Evolutionary conservation across 2,888 invertebrate species (phyloP).

Genomic region (Hoplodrina blanda): DNA sequence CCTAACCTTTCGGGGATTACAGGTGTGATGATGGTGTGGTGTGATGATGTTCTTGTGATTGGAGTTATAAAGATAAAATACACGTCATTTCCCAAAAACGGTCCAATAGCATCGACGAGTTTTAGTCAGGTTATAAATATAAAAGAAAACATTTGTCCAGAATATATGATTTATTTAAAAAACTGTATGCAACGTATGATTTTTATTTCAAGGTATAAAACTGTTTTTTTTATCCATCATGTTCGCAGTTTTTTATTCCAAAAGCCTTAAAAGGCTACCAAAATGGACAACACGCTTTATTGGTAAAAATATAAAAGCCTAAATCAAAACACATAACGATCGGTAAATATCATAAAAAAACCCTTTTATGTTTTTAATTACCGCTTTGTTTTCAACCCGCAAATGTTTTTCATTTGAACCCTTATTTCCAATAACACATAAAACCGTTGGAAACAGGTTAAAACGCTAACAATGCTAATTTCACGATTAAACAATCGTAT

Average conservation of each 20-base stretch:
- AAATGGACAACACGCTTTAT: neutral
- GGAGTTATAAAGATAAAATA: no score
- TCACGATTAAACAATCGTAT: slow-evolving; percentile 19
- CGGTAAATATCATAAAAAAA: slow-evolving; percentile 13
- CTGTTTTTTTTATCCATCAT: neutral
- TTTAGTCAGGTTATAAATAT: no score
- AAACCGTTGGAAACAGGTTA: slow-evolving; percentile 18
- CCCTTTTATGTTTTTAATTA: slow-evolving; percentile 33
- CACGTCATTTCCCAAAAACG: no score
- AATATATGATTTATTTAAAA: no score
- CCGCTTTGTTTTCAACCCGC: neutral
- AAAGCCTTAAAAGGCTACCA: neutral
- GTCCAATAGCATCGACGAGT: no score
- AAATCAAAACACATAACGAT: slow-evolving; percentile 12
- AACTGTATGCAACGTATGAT: no score
- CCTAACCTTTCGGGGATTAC: no score
- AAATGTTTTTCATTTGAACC: slow-evolving; percentile 10
- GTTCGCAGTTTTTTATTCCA: neutral
- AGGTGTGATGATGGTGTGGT: no score
- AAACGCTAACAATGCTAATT: slow-evolving; percentile 31
- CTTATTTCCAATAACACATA: slow-evolving; percentile 2
- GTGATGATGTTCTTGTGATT: no score
- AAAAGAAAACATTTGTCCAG: no score
- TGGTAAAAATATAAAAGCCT: neutral
- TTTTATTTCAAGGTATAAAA: no score